A percentile compares a stretch with the other conserved stretches of the same genome.
Conservation (phyloP, 2,113 vertebrate species). For the Eretmochelys imbricata region DNA sequence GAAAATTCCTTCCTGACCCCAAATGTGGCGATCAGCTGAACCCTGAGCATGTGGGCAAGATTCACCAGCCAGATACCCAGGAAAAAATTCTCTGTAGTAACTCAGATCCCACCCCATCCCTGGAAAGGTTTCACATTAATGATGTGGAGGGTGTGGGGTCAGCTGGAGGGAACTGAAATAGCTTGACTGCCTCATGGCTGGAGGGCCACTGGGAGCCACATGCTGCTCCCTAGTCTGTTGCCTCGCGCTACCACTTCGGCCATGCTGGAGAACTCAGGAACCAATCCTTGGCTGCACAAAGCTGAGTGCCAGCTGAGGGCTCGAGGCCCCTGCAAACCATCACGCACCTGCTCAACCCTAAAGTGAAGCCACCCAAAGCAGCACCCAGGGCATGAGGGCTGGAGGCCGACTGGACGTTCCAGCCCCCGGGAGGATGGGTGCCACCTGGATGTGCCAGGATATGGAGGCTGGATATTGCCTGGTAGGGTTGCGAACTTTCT, state of each 20-base stretch:
- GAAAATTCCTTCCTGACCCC: too few species aligned
- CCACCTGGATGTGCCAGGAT: too few species aligned
- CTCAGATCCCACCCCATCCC: not conserved
- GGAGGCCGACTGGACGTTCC: not conserved
- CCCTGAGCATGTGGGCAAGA: too few species aligned
- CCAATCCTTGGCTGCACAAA: not conserved
- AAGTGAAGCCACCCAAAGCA: not conserved
- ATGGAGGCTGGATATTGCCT: too few species aligned
- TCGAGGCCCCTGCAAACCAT: not conserved
- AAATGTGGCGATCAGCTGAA: too few species aligned
- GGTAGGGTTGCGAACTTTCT: too few species aligned
- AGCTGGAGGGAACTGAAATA: not conserved
- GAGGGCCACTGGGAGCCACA: not conserved
- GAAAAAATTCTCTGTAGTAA: too few species aligned
- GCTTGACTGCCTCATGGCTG: not conserved
- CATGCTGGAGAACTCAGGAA: not conserved
- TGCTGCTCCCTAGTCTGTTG: not conserved
- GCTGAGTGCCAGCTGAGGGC: not conserved
- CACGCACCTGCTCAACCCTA: not conserved
- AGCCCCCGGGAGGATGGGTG: not conserved
- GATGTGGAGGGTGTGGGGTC: not conserved
- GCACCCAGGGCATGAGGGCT: not conserved
- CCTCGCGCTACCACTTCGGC: not conserved
- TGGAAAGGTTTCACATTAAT: not conserved
- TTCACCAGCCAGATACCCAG: too few species aligned